These are phyloP conservation scores for Sebastes steindachneri DNA, from an alignment of 2,797 vertebrate species.

Conservation along the genomic window DNA sequence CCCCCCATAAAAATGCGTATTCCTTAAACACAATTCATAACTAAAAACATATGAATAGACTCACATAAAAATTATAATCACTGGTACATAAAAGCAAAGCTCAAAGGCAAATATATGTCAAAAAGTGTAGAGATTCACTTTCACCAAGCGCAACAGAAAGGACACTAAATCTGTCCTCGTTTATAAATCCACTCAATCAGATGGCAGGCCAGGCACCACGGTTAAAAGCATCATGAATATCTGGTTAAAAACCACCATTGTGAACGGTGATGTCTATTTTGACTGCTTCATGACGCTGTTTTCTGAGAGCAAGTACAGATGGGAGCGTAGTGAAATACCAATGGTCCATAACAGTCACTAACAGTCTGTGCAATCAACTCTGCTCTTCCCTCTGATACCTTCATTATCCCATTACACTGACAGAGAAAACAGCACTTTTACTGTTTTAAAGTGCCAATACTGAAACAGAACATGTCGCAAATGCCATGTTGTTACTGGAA, in stretches of 20 bases:
- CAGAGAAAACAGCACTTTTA: slow-evolving; percentile 14
- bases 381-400: slow-evolving; percentile 22
- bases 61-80: not conserved
- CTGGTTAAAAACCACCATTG: slow-evolving; percentile 23
- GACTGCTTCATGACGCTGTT: slow-evolving; percentile 30
- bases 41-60: not conserved
- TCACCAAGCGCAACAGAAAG: not conserved
- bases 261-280: slow-evolving; percentile 19
- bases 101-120: not conserved
- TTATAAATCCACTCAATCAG: slow-evolving; percentile 29
- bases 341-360: slow-evolving; percentile 50
- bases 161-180: not conserved
- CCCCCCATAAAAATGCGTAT: not conserved
- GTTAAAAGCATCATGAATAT: slow-evolving; percentile 21
- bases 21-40: not conserved
- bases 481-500: not conserved
- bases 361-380: slow-evolving; percentile 42
- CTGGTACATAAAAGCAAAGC: not conserved
- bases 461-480: not conserved
- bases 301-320: slow-evolving; percentile 51
- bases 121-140: not conserved
- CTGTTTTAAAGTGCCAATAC: not conserved
- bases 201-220: not conserved
- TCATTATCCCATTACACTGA: slow-evolving; percentile 36
- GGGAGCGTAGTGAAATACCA: slow-evolving; percentile 53